Evolutionary conservation across 2,797 vertebrate genomes (phyloP), one percentile per base, ranked within the genome.

Genomic region (Sparus aurata): DNA sequence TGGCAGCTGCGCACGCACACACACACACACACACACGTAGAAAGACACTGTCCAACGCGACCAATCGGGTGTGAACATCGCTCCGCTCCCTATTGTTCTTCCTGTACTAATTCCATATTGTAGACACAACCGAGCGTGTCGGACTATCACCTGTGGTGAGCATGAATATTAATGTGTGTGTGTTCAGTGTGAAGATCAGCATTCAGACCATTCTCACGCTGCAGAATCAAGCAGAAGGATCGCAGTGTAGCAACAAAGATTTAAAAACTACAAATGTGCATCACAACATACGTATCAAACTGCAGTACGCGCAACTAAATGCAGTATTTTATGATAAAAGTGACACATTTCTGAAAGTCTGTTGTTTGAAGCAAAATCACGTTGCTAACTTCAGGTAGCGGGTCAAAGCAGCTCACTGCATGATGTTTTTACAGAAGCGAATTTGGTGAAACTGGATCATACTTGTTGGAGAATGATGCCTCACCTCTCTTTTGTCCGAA

Each of bases 1-100:
- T 25, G 17, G 50, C 75, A 68, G 38, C 65, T 64, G 13, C 12
- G 2, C 23, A 12, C 43, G 10, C 46, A 27, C 23, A 55, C 41
- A 55, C 23, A 69, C 7, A 60, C 34, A 27, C 61, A 75, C 34
- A 54, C 20, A 46, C 13, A 71, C 16, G 69, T 54, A 71, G 50
- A 59, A 18, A 11, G 64, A 30, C 43, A 25, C 23, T 27, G 34
- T 46, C 12, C 30, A n/a, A 22, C 27, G 34, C 45, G 10, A n/a
- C 2, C 53, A 25, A 67, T 53, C 58, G 55, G 53, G 57, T 72
- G 77, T 59, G 57, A 74, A 52, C 69, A 25, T 22, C 13, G 1
- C 43, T 15, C 65, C 34, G 38, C 52, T 53, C 12, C 27, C n/a
- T n/a, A 1, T 63, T 64, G 30, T 30, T 49, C 43, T 17, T 43